Evolutionary conservation across 2,888 invertebrate genomes (phyloP).

Genomic region (Girardia tigrina): DNA sequence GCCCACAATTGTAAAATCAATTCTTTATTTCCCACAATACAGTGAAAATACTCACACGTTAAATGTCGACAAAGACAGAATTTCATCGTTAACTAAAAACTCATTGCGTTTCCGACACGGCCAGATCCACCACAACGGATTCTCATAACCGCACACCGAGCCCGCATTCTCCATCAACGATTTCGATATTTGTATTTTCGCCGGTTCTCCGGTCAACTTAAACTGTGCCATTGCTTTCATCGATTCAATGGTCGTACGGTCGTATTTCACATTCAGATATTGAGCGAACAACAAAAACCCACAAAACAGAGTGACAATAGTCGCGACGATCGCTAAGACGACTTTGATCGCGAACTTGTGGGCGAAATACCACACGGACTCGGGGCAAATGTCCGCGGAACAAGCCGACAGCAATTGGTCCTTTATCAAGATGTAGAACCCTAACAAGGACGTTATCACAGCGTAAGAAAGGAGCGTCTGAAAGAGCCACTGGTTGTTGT

Average conservation of each 20-base stretch:
- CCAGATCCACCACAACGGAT: not conserved
- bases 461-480: conserved; percentile 11
- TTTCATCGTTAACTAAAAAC: not conserved
- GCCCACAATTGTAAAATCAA: too few species aligned
- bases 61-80: not conserved
- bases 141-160: not conserved
- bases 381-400: not conserved
- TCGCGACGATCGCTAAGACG: not conserved
- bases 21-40: too few species aligned
- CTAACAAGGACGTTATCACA: not conserved
- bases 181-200: not conserved
- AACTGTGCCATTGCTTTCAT: conserved; percentile 15
- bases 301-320: not conserved
- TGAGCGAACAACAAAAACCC: conserved; percentile 13
- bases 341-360: not conserved
- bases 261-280: conserved; percentile 4
- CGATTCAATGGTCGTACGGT: not conserved
- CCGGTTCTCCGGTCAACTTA: not conserved
- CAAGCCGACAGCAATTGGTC: not conserved
- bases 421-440: not conserved
- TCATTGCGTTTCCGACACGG: not conserved
- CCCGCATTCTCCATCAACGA: not conserved
- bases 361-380: not conserved
- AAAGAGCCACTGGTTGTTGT: conserved; percentile 16
- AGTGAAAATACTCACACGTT: not conserved